These are phyloP conservation scores for Tenebrio molitor DNA, from an alignment of 1,140 invertebrate species.

Conservation along the genomic window DNA sequence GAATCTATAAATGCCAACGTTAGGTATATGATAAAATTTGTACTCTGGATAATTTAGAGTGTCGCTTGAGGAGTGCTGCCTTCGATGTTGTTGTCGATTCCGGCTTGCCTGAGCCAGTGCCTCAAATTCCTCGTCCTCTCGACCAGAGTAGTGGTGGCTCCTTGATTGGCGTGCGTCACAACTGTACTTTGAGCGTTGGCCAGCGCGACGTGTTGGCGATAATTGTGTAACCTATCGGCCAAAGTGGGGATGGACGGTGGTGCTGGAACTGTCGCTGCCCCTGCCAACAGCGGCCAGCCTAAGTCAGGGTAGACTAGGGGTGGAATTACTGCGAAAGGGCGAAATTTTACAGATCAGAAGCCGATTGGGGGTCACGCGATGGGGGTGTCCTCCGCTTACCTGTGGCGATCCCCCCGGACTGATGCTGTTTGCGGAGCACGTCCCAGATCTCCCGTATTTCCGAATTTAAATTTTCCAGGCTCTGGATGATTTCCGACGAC, in stretches of 20 bases:
- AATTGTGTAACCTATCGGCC: constrained; percentile 69
- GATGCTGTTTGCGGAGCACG: constrained; percentile 75
- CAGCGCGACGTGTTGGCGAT: constrained; percentile 66
- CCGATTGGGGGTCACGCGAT: neutral
- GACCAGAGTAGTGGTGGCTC: constrained; percentile 72
- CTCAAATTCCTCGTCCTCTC: constrained; percentile 76
- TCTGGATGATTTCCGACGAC: constrained; percentile 78
- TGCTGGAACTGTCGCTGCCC: constrained; percentile 56
- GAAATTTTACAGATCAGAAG: constrained; percentile 14
- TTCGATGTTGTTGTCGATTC: constrained; percentile 58
- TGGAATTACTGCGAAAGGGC: constrained; percentile 64
- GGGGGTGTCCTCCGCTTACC: constrained; percentile 54
- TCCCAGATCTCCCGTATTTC: constrained; percentile 81
- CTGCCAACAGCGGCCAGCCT: constrained; percentile 70
- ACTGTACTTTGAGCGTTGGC: constrained; percentile 66
- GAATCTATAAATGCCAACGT: constrained; percentile 19
- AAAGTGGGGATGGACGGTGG: constrained; percentile 69
- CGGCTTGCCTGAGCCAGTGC: constrained; percentile 74
- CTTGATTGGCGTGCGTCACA: constrained; percentile 67
- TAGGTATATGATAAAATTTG: constrained; percentile 10
- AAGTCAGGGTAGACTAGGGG: constrained; percentile 74
- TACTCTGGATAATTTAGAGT: constrained; percentile 53
- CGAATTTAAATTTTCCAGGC: constrained; percentile 78
- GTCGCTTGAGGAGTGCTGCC: constrained; percentile 60
- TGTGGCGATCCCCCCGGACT: constrained; percentile 68